Conservation (phyloP, 2,797 vertebrate genomes). For the Epinephelus awoara region DNA sequence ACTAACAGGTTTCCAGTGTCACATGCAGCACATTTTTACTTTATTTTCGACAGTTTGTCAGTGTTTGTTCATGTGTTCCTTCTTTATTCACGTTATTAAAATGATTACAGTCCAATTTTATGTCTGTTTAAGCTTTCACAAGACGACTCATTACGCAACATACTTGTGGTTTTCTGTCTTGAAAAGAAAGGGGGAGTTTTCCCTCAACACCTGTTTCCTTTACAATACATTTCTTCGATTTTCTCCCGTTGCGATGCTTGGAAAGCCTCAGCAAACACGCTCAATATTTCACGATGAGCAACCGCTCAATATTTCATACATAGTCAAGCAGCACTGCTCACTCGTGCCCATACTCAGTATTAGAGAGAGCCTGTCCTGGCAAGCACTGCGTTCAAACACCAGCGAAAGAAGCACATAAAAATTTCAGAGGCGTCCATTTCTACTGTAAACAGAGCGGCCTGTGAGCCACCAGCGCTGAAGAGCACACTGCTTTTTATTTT, state of each 20-base stretch:
- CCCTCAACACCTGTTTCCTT: background rate
- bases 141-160: background rate
- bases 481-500: conserved; percentile 23
- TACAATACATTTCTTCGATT: background rate
- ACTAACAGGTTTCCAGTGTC: background rate
- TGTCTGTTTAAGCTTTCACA: background rate
- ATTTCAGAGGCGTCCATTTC: conserved; percentile 72
- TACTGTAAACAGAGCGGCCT: conserved; percentile 63
- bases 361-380: background rate
- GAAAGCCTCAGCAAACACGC: conserved; percentile 30
- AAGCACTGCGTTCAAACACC: conserved; percentile 1
- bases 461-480: conserved; percentile 12
- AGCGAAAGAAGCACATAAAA: conserved; percentile 59
- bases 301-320: conserved; percentile 59
- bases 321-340: conserved; percentile 12
- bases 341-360: background rate
- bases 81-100: too few species aligned
- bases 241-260: background rate
- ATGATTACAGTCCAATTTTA: too few species aligned
- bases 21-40: background rate
- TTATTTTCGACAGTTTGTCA: background rate
- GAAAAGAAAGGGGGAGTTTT: background rate
- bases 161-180: background rate
- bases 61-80: background rate
- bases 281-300: conserved; percentile 38